These are phyloP conservation scores for Colostygia pectinataria DNA, from an alignment of 2,888 invertebrate genomes.

Conservation along the genomic window DNA sequence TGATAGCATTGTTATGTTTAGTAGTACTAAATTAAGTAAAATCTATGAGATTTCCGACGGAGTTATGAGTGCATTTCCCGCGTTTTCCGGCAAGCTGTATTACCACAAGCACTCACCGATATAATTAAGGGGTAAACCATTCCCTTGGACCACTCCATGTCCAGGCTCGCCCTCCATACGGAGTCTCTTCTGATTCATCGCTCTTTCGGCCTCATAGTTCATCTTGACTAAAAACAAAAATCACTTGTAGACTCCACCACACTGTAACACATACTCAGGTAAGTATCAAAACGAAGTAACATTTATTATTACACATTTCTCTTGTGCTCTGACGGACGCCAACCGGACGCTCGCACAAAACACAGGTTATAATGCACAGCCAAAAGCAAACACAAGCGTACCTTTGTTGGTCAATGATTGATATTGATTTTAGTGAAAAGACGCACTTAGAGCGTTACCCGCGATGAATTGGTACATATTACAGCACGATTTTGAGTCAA, in stretches of 20 bases:
- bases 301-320: slow-evolving; percentile 60
- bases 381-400: slow-evolving; percentile 82
- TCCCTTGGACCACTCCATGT: slow-evolving; percentile 79
- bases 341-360: slow-evolving; percentile 82
- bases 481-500: slow-evolving; percentile 70
- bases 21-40: slow-evolving; percentile 13
- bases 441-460: slow-evolving; percentile 72
- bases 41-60: background rate
- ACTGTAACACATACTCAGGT: slow-evolving; percentile 52
- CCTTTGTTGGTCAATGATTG: slow-evolving; percentile 82
- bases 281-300: slow-evolving; percentile 48
- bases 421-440: slow-evolving; percentile 82
- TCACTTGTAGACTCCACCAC: slow-evolving; percentile 41
- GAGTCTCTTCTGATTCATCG: slow-evolving; percentile 80
- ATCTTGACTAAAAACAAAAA: slow-evolving; percentile 79
- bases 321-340: slow-evolving; percentile 78
- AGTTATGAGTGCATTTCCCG: slow-evolving; percentile 36
- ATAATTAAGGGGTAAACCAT: slow-evolving; percentile 80
- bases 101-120: slow-evolving; percentile 58
- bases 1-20: slow-evolving; percentile 16
- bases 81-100: slow-evolving; percentile 20
- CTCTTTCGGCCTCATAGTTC: slow-evolving; percentile 81
- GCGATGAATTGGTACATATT: slow-evolving; percentile 75
- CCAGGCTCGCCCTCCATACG: slow-evolving; percentile 81
- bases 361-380: slow-evolving; percentile 78